Conservation (phyloP, 2,113 vertebrate genomes). For the Aptenodytes forsteri region DNA sequence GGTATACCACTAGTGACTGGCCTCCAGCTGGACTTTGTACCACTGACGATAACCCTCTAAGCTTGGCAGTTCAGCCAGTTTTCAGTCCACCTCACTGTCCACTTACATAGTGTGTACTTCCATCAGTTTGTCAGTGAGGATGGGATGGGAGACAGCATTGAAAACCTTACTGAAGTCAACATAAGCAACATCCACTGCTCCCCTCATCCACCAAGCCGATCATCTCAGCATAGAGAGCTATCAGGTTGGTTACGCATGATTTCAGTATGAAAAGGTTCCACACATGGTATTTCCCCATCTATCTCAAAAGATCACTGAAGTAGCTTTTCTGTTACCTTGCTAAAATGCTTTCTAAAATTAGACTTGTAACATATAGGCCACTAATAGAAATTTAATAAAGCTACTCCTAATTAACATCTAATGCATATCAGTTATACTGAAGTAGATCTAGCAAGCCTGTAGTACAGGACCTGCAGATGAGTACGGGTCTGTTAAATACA, state of each 20-base stretch:
- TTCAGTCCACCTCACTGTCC: background rate
- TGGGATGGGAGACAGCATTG: background rate
- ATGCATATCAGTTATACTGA: background rate
- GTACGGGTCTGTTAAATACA: background rate
- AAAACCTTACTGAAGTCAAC: background rate
- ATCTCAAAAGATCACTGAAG: background rate
- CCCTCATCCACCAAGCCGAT: background rate
- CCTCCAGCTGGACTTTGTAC: background rate
- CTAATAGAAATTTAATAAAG: background rate
- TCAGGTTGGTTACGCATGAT: background rate
- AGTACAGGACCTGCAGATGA: background rate
- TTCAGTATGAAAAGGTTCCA: background rate
- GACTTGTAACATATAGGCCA: background rate
- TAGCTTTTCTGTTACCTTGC: background rate
- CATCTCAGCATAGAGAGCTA: background rate
- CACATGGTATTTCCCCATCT: fast-evolving
- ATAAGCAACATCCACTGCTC: background rate
- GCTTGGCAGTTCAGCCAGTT: background rate
- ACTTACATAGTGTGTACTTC: background rate
- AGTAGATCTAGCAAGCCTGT: background rate
- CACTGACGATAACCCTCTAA: background rate
- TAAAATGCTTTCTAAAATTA: background rate
- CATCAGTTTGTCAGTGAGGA: background rate
- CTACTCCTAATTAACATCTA: background rate
- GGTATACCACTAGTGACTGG: no score